Evolutionary conservation across 2,797 vertebrate genomes (phyloP), one percentile per base, ranked within the genome.

Genomic region (Helicolenus hilgendorfi): DNA sequence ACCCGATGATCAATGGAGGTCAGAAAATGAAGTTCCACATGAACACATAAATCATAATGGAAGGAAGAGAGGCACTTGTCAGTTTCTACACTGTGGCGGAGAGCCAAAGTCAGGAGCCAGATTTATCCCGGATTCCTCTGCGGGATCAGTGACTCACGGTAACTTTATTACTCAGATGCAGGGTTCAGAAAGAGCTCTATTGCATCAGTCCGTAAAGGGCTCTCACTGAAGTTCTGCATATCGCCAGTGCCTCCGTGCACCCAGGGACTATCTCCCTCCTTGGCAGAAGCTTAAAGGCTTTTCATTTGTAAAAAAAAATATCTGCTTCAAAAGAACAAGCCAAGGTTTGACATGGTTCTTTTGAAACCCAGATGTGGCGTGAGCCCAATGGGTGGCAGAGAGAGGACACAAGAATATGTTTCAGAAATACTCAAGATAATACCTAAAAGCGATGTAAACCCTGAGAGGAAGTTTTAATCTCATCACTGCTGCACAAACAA

Each of bases 1-100:
- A 89, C 81, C 74, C 15, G 45, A 67, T 92, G 89, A 92, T 92
- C 82, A 88, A 45, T 85, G 82, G 70, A 73, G 69, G 77, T 81
- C 78, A 84, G 63, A 81, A 87, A 83, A 84, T 77, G 3, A 83
- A 59, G 77, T 81, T 78, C 10, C 31, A 58, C 35, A 63, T 20
- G 18, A 75, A 55, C 11, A 26, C 31, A 86, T 89, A 53, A 72
- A 88, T 86, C 63, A 82, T 18, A 27, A 24, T 2, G 7, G 72
- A 24, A 38, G 58, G 77, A 76, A 33, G 60, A 73, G 71, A 84
- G 38, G 15, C 36, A 27, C 1, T 22, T 69, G 41, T 81, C 67
- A n/a, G 35, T 71, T 79, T 77, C 26, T 65, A 69, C 45, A 20
- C 60, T 33, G 29, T 36, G 68, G 15, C 67, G 14, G 9, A 74